These are phyloP conservation scores for Parus major DNA, from an alignment of 2,113 vertebrate species.

Conservation along the genomic window DNA sequence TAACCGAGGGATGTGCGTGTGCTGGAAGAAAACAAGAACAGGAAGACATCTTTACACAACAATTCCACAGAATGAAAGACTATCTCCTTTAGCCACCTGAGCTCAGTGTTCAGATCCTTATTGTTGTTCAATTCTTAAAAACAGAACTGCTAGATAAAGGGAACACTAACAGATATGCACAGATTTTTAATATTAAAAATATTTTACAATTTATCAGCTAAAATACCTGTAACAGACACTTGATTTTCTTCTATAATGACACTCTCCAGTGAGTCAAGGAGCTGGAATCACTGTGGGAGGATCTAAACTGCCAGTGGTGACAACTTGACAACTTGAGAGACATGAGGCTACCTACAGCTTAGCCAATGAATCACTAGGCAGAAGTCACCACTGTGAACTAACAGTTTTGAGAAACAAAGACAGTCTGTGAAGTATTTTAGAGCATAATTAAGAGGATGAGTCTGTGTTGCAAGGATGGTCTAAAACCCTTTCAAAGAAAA, in stretches of 20 bases:
- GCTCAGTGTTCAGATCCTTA: not conserved
- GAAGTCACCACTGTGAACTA: not conserved
- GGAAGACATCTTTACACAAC: not conserved
- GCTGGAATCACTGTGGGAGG: not conserved
- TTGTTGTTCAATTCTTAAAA: not conserved
- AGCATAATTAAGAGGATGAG: not conserved
- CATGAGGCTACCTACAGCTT: not conserved
- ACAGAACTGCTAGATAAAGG: not conserved
- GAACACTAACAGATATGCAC: not conserved
- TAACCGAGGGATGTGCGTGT: slow-evolving; percentile 93
- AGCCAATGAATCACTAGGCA: not conserved
- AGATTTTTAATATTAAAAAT: not conserved
- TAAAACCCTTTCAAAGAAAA: not conserved
- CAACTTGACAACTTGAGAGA: not conserved
- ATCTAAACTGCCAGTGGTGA: not conserved
- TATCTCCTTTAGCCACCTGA: not conserved
- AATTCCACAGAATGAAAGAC: not conserved
- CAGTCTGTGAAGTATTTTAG: not conserved
- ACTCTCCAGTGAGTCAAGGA: not conserved
- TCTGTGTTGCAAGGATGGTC: not conserved
- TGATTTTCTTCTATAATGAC: not conserved
- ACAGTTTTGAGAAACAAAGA: not conserved
- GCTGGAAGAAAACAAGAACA: slow-evolving; percentile 71
- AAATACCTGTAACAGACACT: not conserved
- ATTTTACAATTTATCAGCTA: not conserved